These are phyloP conservation scores for Dyspetes luteomarginatus DNA, from an alignment of 2,888 invertebrate genomes.

Conservation along the genomic window DNA sequence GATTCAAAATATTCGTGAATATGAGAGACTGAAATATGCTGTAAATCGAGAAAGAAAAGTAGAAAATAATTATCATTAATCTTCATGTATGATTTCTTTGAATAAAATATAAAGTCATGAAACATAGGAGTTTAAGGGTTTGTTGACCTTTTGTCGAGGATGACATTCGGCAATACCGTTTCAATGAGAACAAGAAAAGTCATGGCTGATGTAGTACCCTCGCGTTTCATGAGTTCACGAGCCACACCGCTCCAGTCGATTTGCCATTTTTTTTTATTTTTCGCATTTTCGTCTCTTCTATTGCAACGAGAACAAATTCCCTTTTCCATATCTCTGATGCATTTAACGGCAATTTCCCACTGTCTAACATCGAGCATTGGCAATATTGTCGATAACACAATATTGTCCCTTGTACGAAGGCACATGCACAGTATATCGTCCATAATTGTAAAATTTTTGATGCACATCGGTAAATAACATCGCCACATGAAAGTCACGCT, in stretches of 20 bases:
- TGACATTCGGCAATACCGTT: slow-evolving; percentile 85
- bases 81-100: not conserved
- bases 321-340: slow-evolving; percentile 85
- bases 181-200: slow-evolving; percentile 86
- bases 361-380: slow-evolving; percentile 85
- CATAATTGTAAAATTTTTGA: slow-evolving; percentile 82
- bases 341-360: slow-evolving; percentile 86
- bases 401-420: slow-evolving; percentile 86
- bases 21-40: slow-evolving; percentile 80
- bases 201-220: slow-evolving; percentile 86
- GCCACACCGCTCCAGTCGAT: slow-evolving; percentile 87
- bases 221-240: slow-evolving; percentile 86
- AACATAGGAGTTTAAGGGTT: not conserved
- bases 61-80: too few species aligned
- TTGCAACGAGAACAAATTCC: slow-evolving; percentile 87
- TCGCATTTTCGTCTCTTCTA: slow-evolving; percentile 76
- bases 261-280: slow-evolving; percentile 60
- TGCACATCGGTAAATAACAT: slow-evolving; percentile 85
- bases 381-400: slow-evolving; percentile 85
- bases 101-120: slow-evolving; percentile 18
- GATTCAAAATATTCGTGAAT: slow-evolving; percentile 79
- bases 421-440: slow-evolving; percentile 85
- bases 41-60: slow-evolving; percentile 68
- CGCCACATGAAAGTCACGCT: slow-evolving; percentile 87
- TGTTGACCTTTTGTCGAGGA: slow-evolving; percentile 85